These are phyloP conservation scores for Creontiades dilutus DNA, from an alignment of 2,888 invertebrate species.

Conservation along the genomic window DNA sequence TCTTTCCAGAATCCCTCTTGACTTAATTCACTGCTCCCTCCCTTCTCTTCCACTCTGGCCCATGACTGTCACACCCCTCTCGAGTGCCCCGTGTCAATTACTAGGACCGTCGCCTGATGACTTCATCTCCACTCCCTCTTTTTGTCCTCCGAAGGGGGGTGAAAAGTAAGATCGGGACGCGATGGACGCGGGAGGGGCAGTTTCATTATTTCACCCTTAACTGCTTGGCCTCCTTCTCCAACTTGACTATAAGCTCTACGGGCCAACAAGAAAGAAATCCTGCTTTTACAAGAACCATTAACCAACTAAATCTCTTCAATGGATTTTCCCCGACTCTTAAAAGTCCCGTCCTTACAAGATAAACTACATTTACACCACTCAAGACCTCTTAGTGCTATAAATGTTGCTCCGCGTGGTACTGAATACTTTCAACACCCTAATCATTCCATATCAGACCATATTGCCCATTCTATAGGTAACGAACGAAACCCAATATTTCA, in stretches of 20 bases:
- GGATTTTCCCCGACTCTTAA: constrained; percentile 45
- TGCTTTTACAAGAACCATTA: constrained; percentile 60
- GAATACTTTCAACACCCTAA: constrained; percentile 6
- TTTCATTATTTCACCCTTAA: constrained; percentile 64
- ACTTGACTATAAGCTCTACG: constrained; percentile 46
- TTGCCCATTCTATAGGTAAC: too few species aligned
- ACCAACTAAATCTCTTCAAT: constrained; percentile 61
- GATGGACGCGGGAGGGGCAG: constrained; percentile 47
- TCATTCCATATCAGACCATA: too few species aligned
- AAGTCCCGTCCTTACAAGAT: constrained; percentile 38
- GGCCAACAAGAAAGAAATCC: constrained; percentile 62
- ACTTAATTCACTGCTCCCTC: constrained; percentile 54
- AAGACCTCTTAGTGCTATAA: not conserved
- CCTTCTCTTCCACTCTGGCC: not conserved
- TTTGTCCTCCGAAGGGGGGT: constrained; percentile 36
- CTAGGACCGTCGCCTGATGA: constrained; percentile 55
- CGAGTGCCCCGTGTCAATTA: constrained; percentile 54
- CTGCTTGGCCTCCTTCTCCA: constrained; percentile 49
- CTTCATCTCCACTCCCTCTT: constrained; percentile 53
- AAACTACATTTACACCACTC: constrained; percentile 51
- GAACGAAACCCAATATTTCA: too few species aligned
- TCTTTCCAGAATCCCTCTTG: constrained; percentile 51
- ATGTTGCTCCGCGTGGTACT: not conserved
- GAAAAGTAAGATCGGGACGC: constrained; percentile 26
- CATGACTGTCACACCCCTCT: constrained; percentile 26